Conservation (phyloP, 2,113 vertebrate species). For the Lepus timidus region DNA sequence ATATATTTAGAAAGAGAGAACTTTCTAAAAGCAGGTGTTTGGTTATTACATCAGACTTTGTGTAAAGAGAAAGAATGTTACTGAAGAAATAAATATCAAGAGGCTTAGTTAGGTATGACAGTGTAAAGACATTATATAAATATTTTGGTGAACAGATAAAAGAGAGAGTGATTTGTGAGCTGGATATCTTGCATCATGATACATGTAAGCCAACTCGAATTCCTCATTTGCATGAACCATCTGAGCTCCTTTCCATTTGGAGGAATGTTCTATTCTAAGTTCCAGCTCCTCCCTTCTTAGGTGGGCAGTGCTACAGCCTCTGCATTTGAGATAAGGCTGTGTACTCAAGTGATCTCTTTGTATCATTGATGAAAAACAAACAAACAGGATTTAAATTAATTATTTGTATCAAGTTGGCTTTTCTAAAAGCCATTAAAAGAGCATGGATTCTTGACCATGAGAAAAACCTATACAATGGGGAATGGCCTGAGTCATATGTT, state of each 20-base stretch:
- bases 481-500: not conserved
- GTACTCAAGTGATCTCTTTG: not conserved
- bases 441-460: not conserved
- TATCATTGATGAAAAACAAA: not conserved
- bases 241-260: slow-evolving; percentile 42
- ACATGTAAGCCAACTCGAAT: not conserved
- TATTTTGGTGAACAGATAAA: slow-evolving; percentile 40
- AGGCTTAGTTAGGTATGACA: slow-evolving; percentile 58
- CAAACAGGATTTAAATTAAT: not conserved
- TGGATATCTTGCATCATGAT: slow-evolving; percentile 38
- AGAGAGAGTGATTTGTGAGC: slow-evolving; percentile 42
- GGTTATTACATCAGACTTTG: not conserved
- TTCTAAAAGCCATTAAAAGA: not conserved
- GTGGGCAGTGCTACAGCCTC: not conserved
- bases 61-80: slow-evolving; percentile 28
- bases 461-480: slow-evolving; percentile 30
- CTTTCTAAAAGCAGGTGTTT: slow-evolving; percentile 38
- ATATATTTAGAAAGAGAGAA: not conserved
- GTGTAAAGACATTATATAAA: slow-evolving; percentile 60
- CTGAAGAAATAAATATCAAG: slow-evolving; percentile 41
- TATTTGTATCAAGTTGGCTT: not conserved
- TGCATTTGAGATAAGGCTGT: not conserved
- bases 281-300: not conserved
- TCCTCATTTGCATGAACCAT: slow-evolving; percentile 43
- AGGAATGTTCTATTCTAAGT: slow-evolving; percentile 42